A percentile compares a stretch with the other conserved stretches of the same genome.
Evolutionary conservation across 2,888 invertebrate species (phyloP).

Genomic region (Pheosia tremula): DNA sequence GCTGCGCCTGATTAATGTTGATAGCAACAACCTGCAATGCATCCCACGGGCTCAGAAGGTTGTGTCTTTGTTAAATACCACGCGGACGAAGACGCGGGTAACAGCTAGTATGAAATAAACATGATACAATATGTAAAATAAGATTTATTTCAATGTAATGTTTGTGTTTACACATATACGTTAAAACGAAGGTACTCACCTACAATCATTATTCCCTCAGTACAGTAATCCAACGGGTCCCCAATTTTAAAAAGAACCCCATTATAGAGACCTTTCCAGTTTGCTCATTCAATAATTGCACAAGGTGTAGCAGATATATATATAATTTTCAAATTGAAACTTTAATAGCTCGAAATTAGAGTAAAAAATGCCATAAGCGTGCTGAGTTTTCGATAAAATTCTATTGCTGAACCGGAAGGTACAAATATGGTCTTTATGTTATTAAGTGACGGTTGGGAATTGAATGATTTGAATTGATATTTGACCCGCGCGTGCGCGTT

Average conservation of each 20-base stretch:
- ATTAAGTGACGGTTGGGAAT: background rate
- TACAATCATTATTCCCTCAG: too few species aligned
- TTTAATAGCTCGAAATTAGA: fast-evolving
- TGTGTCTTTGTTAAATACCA: too few species aligned
- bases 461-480: constrained; percentile 21
- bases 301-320: constrained; percentile 34
- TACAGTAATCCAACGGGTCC: constrained; percentile 22
- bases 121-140: too few species aligned
- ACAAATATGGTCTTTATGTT: background rate
- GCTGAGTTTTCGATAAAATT: constrained; percentile 8
- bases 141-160: too few species aligned
- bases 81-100: too few species aligned
- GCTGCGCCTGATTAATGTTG: too few species aligned
- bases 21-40: too few species aligned
- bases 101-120: too few species aligned
- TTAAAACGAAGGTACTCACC: too few species aligned
- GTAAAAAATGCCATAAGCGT: constrained; percentile 12
- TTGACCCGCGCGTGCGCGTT: constrained; percentile 67
- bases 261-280: constrained; percentile 31
- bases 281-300: constrained; percentile 65
- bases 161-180: too few species aligned
- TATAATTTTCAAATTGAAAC: constrained; percentile 22
- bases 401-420: constrained; percentile 1
- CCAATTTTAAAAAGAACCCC: constrained; percentile 26
- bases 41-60: too few species aligned